Base-by-base conservation (phyloP, 92 coral and sea anemone species). In the Zoanthus sociatus region DNA sequence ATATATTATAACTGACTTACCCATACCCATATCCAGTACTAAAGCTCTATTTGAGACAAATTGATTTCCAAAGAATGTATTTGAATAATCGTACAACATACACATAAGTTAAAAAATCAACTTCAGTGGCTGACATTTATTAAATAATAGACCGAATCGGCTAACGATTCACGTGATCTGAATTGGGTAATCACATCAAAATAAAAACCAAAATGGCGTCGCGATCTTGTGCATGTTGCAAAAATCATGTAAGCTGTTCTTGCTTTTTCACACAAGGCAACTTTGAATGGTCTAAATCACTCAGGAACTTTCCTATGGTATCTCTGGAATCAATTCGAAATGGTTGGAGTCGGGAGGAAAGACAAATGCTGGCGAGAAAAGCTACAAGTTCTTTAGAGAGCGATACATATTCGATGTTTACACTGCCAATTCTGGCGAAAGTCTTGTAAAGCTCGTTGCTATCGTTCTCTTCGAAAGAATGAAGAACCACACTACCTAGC, bases 401-500 rank as follows among this genome's bases (percentile, higher is more conserved):
- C 2, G 0, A 7, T 50, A 50, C 6, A 9, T 50, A 10, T 50
- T 6, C 54, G 54, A 50, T 50, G 12, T 50, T 6, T 50, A 50
- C 54, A 50, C 6, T 50, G 8, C 54, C 54, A 58, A 63, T 76
- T 11, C 64, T 76, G 66, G 60, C 66, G 64, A 47, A 51, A 18
- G 37, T 44, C 66, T 50, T 37, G 81, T 76, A 63, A 76, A 14
- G 21, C 87, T 7, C 51, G 83, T 6, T 87, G 93, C 78, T 87
- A 90, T 58, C 79, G 54, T 3, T 50, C 86, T 11, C 77, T 87
- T 44, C 66, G 78, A 31, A 83, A 90, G 71, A 87, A 67, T 70
- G 90, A 87, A 69, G 90, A 90, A 26, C 86, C 93, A 11, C 93
- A 90, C 78, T 76, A 89, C 17, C 13, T 90, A 64, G 75, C 55